These are phyloP conservation scores for Thysanoteuthis rhombus DNA, from an alignment of 2,888 invertebrate species.

Conservation along the genomic window DNA sequence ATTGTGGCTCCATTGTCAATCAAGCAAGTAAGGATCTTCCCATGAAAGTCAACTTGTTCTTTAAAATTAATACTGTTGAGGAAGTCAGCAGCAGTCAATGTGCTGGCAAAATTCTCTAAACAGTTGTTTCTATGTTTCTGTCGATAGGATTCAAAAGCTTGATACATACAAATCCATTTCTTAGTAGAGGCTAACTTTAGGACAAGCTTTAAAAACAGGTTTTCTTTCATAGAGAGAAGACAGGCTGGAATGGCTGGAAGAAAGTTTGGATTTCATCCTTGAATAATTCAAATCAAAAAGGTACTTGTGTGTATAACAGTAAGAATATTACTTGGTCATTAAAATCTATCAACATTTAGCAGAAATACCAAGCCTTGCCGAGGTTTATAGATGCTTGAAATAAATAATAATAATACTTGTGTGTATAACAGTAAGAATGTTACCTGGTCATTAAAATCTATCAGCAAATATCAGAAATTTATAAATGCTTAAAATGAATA, in stretches of 20 bases:
- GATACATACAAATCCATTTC: conserved; percentile 48
- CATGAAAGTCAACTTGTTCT: conserved; percentile 26
- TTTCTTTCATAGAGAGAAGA: conserved; percentile 39
- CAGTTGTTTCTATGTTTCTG: conserved; percentile 39
- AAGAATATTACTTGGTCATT: neutral
- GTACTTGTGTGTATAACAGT: neutral
- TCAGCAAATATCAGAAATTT: too few relatives aligned
- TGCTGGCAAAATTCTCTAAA: conserved; percentile 37
- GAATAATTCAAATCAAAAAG: neutral
- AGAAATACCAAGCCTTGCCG: too few relatives aligned
- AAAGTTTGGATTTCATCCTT: conserved; percentile 12
- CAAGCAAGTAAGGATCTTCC: conserved; percentile 37
- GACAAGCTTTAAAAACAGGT: conserved; percentile 40
- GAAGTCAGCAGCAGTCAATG: conserved; percentile 36
- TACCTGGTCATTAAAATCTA: too few relatives aligned
- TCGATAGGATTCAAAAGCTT: conserved; percentile 42
- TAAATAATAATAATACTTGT: too few relatives aligned
- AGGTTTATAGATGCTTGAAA: too few relatives aligned
- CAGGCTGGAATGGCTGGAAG: conserved; percentile 48
- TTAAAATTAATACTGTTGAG: conserved; percentile 32
- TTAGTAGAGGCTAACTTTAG: conserved; percentile 40
- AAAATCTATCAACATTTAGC: too few relatives aligned
- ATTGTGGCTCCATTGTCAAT: conserved; percentile 35
- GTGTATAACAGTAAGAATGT: too few relatives aligned
- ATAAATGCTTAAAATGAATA: too few relatives aligned